Evolutionary conservation across 2,113 vertebrate genomes (phyloP), one percentile per base, ranked within the genome.

Genomic region (Sclerurus mexicanus): DNA sequence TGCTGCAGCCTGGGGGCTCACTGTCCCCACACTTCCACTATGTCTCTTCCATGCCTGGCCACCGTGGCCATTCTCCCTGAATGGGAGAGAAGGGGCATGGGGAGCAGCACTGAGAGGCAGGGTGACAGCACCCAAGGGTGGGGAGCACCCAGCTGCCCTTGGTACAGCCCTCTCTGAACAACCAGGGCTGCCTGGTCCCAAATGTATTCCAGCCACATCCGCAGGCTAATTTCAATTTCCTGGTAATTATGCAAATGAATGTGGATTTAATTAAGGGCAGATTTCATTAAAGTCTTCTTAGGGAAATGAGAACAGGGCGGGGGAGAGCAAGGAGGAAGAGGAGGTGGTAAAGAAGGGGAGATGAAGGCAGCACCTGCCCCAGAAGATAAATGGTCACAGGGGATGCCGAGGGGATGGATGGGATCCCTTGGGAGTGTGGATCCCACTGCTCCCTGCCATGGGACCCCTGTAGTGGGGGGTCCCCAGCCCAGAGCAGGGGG

Each of bases 181-280:
- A 69, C 53, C 85, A 49, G n/a, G 24, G 63, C 59, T 80, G 81
- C 87, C 66, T 33, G 47, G 33, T 3, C 7, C 31, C 49, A 33
- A 47, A 44, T 7, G 37, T 31, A 97, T 97, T 93, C 96, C 93
- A 95, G 47, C 95, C 96, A 91, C 87, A 19, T 97, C 75, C 8
- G 6, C 78, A 39, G 89, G 94, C 96, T 97, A 93, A 96, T 97
- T 97, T 96, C 96, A 96, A 96, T 97, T 97, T 96, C 97, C 94
- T 96, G 85, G 93, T 95, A 95, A 95, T 97, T 97, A 97, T 97
- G 97, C 93, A 97, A 95, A 97, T 97, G 94, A 97, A 96, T 88
- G 58, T 94, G 95, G 97, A 97, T 97, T 97, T 97, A 97, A 97
- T 97, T 97, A 97, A 96, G 95, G 96, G 94, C 96, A 96, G 92